Conservation (phyloP, 1,140 invertebrate genomes). For the Dendrolimus kikuchii region DNA sequence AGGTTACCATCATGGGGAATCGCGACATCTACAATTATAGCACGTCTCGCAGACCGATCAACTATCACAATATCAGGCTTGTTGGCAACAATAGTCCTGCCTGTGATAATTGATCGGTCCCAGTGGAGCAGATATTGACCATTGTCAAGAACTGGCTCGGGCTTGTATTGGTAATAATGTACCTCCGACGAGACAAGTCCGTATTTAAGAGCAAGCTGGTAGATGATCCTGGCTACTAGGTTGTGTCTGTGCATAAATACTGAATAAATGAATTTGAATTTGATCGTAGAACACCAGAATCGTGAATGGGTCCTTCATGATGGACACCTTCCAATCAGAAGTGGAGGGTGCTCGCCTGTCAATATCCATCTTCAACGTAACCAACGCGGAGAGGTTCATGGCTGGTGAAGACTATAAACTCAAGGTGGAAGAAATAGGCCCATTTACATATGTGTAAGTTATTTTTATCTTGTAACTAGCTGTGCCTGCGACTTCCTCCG, state of each 20-base stretch:
- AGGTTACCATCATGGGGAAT: no score
- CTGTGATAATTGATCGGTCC: no score
- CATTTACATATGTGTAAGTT: constrained; percentile 88
- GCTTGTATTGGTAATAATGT: no score
- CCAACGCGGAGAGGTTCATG: constrained; percentile 82
- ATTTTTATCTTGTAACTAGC: not conserved
- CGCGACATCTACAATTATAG: no score
- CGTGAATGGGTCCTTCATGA: constrained; percentile 1
- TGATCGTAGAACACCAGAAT: constrained; percentile 5
- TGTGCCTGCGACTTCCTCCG: no score
- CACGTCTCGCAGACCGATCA: no score
- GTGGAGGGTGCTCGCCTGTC: constrained; percentile 7
- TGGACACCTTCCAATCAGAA: constrained; percentile 3
- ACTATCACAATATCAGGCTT: no score
- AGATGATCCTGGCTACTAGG: not conserved
- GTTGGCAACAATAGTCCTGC: no score
- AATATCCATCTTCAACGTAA: constrained; percentile 87
- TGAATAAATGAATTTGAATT: not conserved
- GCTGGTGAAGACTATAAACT: constrained; percentile 78
- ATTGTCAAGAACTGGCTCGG: no score
- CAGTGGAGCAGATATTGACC: no score
- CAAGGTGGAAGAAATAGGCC: constrained; percentile 83
- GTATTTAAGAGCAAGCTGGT: no score
- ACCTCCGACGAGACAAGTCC: no score
- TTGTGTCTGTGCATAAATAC: not conserved